Evolutionary conservation across 2,797 vertebrate genomes (phyloP).

Genomic region (Karalla daura): DNA sequence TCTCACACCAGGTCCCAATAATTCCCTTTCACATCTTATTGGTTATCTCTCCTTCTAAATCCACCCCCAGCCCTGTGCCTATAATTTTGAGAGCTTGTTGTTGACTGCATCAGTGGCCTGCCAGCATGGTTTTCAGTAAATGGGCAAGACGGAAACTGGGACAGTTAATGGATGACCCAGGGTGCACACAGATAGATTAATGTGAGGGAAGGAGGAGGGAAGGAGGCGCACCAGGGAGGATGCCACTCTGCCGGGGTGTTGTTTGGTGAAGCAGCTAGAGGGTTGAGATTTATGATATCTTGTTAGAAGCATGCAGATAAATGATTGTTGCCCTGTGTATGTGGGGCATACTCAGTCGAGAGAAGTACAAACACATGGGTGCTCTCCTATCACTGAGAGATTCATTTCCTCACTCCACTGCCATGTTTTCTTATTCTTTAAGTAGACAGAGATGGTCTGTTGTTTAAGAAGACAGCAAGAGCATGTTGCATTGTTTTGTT

Average conservation of each 20-base stretch:
- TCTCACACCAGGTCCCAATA: too few species aligned
- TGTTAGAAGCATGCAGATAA: conserved; percentile 57
- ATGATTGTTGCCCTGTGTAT: conserved; percentile 51
- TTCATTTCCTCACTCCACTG: conserved; percentile 12
- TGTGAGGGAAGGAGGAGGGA: conserved; percentile 31
- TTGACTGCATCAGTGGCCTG: conserved; percentile 27
- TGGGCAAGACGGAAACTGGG: conserved; percentile 41
- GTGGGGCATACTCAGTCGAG: conserved; percentile 42
- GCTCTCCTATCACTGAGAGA: conserved; percentile 30
- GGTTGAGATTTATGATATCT: conserved; percentile 64
- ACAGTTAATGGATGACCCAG: conserved; percentile 56
- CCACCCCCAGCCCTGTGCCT: too few species aligned
- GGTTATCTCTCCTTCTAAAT: too few species aligned
- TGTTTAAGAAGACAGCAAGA: conserved; percentile 35
- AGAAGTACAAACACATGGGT: conserved; percentile 21
- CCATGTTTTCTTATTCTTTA: conserved; percentile 20
- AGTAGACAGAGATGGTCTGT: conserved; percentile 46
- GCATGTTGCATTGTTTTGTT: conserved; percentile 28
- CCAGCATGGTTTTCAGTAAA: conserved; percentile 32
- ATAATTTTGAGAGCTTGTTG: conserved; percentile 27
- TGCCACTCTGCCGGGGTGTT: conserved; percentile 47
- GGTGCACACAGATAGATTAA: conserved; percentile 56
- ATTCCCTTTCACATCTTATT: too few species aligned
- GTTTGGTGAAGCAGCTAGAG: conserved; percentile 41
- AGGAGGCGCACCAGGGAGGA: conserved; percentile 26